Base-by-base conservation (phyloP, 2,797 vertebrate genomes). In the Falco concolor region DNA sequence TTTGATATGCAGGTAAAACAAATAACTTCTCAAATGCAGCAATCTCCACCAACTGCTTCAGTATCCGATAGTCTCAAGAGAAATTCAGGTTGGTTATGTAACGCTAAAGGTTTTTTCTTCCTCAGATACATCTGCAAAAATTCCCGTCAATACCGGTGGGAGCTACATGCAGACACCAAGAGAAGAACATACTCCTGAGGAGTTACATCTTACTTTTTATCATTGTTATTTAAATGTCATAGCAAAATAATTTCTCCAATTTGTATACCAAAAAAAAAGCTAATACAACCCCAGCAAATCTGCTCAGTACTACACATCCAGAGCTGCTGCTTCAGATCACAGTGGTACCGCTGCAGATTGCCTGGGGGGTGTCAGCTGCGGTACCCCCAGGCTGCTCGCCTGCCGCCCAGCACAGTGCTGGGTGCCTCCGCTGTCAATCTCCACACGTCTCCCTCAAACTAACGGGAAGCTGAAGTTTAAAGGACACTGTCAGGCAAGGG, bases 291-390 rank as follows among this genome's bases (percentile, higher is more conserved):
- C 59, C 89, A 36, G 77, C 21, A 84, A 95, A 81, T 78, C 45
- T 47, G 68, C 92, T 50, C 57, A 3, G 73, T 0, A 20, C 92
- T 36, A 27, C 49, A 12, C 56, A 60, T 61, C 68, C 69, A 42
- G 72, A 77, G 91, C 19, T 10, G 54, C 77, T n/a, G 50, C 44
- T 24, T 91, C 79, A 93, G 91, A 97, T 96, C 56, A 68, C 24
- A 20, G 68, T 1, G 34, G 78, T 25, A 27, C 19, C 30, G 65
- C 90, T 70, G 92, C 54, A 77, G 72, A 86, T 96, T 70, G 97
- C 98, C 97, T 68, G 92, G 60, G 95, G 97, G 96, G 64, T 21
- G 60, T 52, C 97, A 98, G 96, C 97, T 98, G 97, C 10, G 57
- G 61, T 72, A 91, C 95, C 97, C 97, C 34, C 89, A 52, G 96